Percentiles rank a stretch among this genome's conserved stretches.
Conservation (phyloP, 1,140 invertebrate genomes). For the Rhyacophila brunnea region DNA sequence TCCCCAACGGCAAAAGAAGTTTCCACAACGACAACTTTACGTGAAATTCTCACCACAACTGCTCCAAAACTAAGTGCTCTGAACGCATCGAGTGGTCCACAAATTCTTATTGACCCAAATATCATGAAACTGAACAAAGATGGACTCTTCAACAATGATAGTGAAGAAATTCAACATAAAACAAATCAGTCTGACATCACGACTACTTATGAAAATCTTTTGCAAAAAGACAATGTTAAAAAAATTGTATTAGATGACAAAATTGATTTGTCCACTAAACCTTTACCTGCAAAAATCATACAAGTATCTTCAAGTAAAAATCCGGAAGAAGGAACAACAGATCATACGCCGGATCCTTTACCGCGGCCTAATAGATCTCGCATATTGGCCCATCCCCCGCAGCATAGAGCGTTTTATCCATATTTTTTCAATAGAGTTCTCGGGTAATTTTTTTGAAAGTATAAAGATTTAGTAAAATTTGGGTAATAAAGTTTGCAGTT, state of each 20-base stretch:
- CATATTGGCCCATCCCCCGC: slow-evolving; percentile 27
- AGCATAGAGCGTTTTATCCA: slow-evolving; percentile 35
- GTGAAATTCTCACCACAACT: slow-evolving; percentile 1
- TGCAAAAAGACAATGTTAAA: neutral
- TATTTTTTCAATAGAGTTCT: slow-evolving; percentile 35
- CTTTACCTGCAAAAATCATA: neutral
- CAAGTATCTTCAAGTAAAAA: slow-evolving; percentile 5
- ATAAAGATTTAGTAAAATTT: neutral
- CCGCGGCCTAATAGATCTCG: slow-evolving; percentile 32
- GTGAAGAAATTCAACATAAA: slow-evolving; percentile 22
- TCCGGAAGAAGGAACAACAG: slow-evolving; percentile 13
- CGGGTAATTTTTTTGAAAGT: slow-evolving; percentile 20
- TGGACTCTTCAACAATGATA: slow-evolving; percentile 27
- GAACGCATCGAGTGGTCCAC: neutral
- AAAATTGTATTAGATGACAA: neutral
- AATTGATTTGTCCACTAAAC: slow-evolving; percentile 1
- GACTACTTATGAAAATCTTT: neutral
- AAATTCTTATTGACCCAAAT: slow-evolving; percentile 32
- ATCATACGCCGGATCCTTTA: slow-evolving; percentile 24
- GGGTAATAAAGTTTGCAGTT: slow-evolving; percentile 2
- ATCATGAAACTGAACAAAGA: slow-evolving; percentile 30
- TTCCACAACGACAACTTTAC: slow-evolving; percentile 2
- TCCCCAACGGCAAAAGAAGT: slow-evolving; percentile 14
- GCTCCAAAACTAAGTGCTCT: neutral
- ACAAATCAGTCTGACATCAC: neutral